phyloP scores from a whole-genome alignment of 2,888 invertebrate genomes.

The Acleris literana region DNA sequence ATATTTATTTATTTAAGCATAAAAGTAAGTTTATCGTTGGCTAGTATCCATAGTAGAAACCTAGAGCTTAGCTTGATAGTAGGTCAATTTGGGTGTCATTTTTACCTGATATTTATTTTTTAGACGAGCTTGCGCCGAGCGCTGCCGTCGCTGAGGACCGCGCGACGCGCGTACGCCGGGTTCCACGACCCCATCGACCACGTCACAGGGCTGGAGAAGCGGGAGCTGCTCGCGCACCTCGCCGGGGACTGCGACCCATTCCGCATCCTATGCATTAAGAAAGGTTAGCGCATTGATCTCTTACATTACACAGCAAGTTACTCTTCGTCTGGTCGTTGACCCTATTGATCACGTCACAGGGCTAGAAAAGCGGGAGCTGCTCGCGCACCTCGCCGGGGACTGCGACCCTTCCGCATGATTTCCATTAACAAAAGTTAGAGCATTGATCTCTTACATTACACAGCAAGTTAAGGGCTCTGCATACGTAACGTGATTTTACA shows the following conservation, averaged over 20 bases:
- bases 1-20: no score
- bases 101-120: neutral
- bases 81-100: neutral
- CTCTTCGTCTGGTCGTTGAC: no score
- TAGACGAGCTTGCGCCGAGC: neutral
- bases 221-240: constrained; percentile 92
- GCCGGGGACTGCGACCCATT: constrained; percentile 96
- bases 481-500: no score
- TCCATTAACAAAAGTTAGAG: constrained; percentile 82
- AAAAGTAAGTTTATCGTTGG: no score
- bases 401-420: constrained; percentile 92
- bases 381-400: constrained; percentile 94
- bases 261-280: constrained; percentile 87
- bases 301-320: no score
- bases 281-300: constrained; percentile 57
- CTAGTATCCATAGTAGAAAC: no score
- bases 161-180: constrained; percentile 84
- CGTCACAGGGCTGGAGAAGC: constrained; percentile 95
- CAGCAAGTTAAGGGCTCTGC: no score
- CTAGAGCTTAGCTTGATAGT: no score
- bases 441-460: no score
- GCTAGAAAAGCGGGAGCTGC: constrained; percentile 93
- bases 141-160: constrained; percentile 2
- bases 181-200: constrained; percentile 91
- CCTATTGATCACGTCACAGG: constrained; percentile 92